Percentiles rank a stretch among this genome's conserved stretches.
Conservation (phyloP, 1,140 invertebrate species). For the Rhizoglyphus robini region DNA sequence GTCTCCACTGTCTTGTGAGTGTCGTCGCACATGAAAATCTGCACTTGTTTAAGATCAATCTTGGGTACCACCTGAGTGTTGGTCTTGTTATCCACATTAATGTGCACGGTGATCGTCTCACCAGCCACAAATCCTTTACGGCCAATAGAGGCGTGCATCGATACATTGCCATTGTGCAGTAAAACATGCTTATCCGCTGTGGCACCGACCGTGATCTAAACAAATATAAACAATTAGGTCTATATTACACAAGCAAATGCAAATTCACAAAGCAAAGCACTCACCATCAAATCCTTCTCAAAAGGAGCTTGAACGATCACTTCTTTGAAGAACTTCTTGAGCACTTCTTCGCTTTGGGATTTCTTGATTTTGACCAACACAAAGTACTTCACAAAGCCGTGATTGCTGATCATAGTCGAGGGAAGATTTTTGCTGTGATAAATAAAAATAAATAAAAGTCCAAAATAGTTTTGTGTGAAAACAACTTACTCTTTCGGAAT, state of each 20-base stretch:
- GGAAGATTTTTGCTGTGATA: not conserved
- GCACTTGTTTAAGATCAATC: not conserved
- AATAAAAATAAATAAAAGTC: not conserved
- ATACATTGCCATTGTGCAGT: not conserved
- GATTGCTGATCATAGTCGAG: slow-evolving; percentile 5
- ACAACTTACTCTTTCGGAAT: slow-evolving; percentile 6
- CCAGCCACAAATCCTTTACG: slow-evolving; percentile 6
- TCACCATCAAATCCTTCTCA: not conserved
- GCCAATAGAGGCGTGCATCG: slow-evolving; percentile 2
- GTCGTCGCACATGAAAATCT: slow-evolving; percentile 7
- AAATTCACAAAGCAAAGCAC: too few relatives aligned
- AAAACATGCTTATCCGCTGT: not conserved
- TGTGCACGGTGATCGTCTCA: not conserved
- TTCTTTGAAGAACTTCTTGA: not conserved
- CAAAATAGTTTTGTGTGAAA: too few relatives aligned
- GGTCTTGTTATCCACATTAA: not conserved
- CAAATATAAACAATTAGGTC: not conserved
- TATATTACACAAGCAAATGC: too few relatives aligned
- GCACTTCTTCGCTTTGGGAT: too few relatives aligned
- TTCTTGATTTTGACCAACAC: not conserved
- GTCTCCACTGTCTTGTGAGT: slow-evolving; percentile 12
- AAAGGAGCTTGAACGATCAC: slow-evolving; percentile 4
- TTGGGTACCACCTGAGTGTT: not conserved
- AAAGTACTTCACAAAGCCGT: slow-evolving; percentile 11
- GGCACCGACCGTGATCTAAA: not conserved